These are phyloP conservation scores for Lasioglossum morio DNA, from an alignment of 2,888 invertebrate genomes.

Conservation along the genomic window DNA sequence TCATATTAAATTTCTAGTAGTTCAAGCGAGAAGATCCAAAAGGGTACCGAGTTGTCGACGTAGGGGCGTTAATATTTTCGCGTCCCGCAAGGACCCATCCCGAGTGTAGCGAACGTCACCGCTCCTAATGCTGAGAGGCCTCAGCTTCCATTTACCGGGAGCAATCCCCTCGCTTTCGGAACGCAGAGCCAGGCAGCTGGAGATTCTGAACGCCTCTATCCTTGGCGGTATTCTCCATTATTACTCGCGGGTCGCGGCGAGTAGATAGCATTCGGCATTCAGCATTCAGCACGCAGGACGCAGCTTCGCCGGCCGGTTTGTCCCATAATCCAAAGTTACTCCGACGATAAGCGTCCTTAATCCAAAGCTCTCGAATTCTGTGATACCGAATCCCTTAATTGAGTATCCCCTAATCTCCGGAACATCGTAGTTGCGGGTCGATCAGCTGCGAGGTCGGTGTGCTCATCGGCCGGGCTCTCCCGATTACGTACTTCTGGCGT, in stretches of 20 bases:
- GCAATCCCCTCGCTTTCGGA: not conserved
- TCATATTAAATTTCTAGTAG: too few species aligned
- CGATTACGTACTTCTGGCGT: constrained; percentile 61
- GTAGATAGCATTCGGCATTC: constrained; percentile 27
- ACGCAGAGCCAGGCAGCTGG: not conserved
- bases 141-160: not conserved
- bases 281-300: constrained; percentile 38
- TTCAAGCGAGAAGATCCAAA: not conserved
- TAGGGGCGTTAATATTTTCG: not conserved
- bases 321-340: constrained; percentile 71
- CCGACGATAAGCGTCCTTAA: constrained; percentile 74
- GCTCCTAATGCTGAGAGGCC: not conserved
- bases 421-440: constrained; percentile 68
- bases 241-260: constrained; percentile 18
- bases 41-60: not conserved
- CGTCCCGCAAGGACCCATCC: not conserved
- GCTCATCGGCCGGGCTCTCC: constrained; percentile 29
- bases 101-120: not conserved
- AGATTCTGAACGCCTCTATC: not conserved
- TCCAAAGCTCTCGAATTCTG: constrained; percentile 74
- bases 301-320: constrained; percentile 27
- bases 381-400: constrained; percentile 76
- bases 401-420: constrained; percentile 74
- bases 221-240: constrained; percentile 4
- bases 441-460: constrained; percentile 59